phyloP scores from a whole-genome alignment of 2,113 vertebrate species.

The Philantomba maxwellii region DNA sequence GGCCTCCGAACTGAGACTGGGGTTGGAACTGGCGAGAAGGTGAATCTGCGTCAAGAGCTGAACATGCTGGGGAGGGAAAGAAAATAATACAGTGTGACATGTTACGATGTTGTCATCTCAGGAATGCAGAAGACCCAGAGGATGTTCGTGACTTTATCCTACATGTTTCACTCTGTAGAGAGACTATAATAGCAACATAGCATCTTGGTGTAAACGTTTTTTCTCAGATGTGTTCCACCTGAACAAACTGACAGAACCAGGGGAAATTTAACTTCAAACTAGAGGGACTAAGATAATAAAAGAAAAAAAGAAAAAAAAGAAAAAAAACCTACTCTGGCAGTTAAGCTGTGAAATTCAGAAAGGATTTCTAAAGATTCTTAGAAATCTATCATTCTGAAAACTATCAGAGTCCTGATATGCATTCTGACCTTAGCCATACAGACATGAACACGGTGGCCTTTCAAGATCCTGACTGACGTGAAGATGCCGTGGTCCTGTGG shows the following conservation, averaged over 20 bases:
- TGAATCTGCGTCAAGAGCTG: conserved; percentile 93
- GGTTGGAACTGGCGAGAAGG: conserved; percentile 82
- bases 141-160: neutral
- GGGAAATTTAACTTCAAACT: neutral
- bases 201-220: neutral
- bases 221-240: neutral
- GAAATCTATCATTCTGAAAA: neutral
- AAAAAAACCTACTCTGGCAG: neutral
- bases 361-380: neutral
- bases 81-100: neutral
- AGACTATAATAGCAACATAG: neutral
- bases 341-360: neutral
- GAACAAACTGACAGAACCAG: neutral
- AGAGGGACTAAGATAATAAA: neutral
- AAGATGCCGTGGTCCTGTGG: neutral
- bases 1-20: conserved; percentile 82
- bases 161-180: neutral
- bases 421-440: neutral
- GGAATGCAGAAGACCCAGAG: neutral
- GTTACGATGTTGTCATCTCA: neutral
- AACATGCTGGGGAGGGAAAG: conserved; percentile 83
- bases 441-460: fast-evolving
- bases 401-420: too few relatives aligned
- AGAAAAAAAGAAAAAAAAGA: neutral
- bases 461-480: neutral